phyloP scores from a whole-genome alignment of 2,113 vertebrate genomes.

The Corynorhinus townsendii region DNA sequence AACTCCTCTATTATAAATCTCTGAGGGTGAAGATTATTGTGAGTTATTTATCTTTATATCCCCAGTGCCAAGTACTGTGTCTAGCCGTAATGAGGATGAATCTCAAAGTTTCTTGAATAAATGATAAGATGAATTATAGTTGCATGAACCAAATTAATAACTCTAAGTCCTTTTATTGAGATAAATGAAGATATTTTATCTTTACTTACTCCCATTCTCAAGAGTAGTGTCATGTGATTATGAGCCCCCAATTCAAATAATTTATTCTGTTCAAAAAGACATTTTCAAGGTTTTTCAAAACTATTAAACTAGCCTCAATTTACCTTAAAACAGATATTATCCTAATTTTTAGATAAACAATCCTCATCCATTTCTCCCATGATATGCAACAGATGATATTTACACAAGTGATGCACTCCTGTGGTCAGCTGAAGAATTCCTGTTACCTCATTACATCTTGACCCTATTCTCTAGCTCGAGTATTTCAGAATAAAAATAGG shows the following conservation, averaged over 20 bases:
- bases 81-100: neutral
- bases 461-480: neutral
- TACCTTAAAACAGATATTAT: neutral
- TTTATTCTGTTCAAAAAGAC: constrained; percentile 1
- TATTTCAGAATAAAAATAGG: neutral
- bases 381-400: neutral
- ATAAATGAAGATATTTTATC: neutral
- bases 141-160: neutral
- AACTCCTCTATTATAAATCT: neutral
- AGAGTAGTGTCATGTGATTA: neutral
- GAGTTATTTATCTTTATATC: neutral
- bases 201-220: neutral
- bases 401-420: neutral
- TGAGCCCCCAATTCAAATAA: neutral
- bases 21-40: neutral
- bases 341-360: neutral
- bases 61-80: neutral
- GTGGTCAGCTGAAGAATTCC: neutral
- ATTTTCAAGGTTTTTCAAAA: neutral
- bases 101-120: neutral
- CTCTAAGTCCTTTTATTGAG: neutral
- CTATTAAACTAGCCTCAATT: neutral
- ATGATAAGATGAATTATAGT: neutral
- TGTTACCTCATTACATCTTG: neutral
- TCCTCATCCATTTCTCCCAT: neutral